Percentiles rank a stretch among this genome's conserved stretches.
phyloP scores from a whole-genome alignment of 2,113 vertebrate species.

The Gobius niger region DNA sequence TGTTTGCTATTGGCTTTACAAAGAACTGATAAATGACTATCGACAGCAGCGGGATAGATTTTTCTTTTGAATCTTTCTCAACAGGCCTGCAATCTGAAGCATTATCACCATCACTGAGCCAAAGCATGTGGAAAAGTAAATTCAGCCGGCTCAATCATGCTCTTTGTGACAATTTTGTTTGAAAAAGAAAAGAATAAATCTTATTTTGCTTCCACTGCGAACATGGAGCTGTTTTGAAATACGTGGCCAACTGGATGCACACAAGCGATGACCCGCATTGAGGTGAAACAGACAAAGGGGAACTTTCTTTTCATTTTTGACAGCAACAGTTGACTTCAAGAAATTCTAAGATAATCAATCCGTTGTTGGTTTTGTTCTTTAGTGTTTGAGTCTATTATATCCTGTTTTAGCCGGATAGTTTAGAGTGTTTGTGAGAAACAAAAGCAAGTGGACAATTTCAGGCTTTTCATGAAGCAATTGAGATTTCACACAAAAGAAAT shows the following conservation, averaged over 20 bases:
- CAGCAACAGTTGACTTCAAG: too few species aligned
- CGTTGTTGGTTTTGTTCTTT: too few species aligned
- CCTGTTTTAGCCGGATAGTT: too few species aligned
- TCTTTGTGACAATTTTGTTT: neutral
- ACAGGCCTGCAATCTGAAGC: neutral
- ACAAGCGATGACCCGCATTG: neutral
- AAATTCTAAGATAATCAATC: too few species aligned
- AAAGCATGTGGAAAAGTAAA: neutral
- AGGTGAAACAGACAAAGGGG: slow-evolving; percentile 16
- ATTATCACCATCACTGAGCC: neutral
- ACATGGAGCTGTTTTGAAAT: slow-evolving; percentile 25
- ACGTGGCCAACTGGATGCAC: slow-evolving; percentile 22
- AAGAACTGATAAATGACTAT: neutral
- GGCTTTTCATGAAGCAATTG: too few species aligned
- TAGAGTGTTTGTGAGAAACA: too few species aligned
- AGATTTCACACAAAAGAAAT: too few species aligned
- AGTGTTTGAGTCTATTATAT: too few species aligned
- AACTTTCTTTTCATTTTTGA: slow-evolving; percentile 30
- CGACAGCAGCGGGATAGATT: neutral
- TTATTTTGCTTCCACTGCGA: slow-evolving; percentile 1
- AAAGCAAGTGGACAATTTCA: too few species aligned
- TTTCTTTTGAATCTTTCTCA: neutral
- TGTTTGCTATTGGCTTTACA: neutral
- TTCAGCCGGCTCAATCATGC: neutral
- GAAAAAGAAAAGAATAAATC: neutral